phyloP scores from a whole-genome alignment of 2,797 vertebrate species.

The Smutsia gigantea region DNA sequence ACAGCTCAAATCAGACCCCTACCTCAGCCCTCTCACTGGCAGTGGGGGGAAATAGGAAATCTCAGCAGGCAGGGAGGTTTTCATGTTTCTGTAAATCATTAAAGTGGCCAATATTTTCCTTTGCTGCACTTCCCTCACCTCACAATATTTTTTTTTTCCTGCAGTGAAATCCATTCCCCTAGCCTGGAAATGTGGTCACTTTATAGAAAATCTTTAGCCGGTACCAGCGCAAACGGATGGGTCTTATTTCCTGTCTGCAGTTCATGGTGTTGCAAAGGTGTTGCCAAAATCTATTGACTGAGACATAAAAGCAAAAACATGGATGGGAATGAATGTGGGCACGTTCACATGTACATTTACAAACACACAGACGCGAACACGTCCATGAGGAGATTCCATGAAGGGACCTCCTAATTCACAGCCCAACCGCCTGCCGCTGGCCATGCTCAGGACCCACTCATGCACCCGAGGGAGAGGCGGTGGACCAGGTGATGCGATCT shows the following conservation, averaged over 20 bases:
- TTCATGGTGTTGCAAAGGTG: conserved; percentile 84
- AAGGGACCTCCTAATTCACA: neutral
- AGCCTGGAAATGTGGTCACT: conserved; percentile 85
- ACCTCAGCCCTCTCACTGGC: neutral
- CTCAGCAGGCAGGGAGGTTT: conserved; percentile 74
- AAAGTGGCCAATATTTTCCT: conserved; percentile 87
- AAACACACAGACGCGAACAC: neutral
- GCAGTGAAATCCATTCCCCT: conserved; percentile 88
- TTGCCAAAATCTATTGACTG: conserved; percentile 80
- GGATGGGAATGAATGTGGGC: conserved; percentile 53
- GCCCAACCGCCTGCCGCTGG: rapidly evolving
- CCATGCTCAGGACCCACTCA: too few species aligned
- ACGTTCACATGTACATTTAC: neutral
- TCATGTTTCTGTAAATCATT: conserved; percentile 86
- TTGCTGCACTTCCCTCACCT: conserved; percentile 82
- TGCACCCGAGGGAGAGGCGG: rapidly evolving
- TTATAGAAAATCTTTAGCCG: conserved; percentile 90
- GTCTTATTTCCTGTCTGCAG: conserved; percentile 87
- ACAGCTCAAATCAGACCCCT: neutral
- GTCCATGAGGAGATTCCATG: neutral
- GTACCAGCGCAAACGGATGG: conserved; percentile 86
- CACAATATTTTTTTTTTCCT: conserved; percentile 83
- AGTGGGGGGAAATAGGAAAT: conserved; percentile 72
- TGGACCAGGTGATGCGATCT: neutral
- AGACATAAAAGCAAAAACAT: conserved; percentile 66